A percentile compares a stretch with the other conserved stretches of the same genome.
Evolutionary conservation across 2,113 vertebrate genomes (phyloP).

Genomic region (Ursus arctos): DNA sequence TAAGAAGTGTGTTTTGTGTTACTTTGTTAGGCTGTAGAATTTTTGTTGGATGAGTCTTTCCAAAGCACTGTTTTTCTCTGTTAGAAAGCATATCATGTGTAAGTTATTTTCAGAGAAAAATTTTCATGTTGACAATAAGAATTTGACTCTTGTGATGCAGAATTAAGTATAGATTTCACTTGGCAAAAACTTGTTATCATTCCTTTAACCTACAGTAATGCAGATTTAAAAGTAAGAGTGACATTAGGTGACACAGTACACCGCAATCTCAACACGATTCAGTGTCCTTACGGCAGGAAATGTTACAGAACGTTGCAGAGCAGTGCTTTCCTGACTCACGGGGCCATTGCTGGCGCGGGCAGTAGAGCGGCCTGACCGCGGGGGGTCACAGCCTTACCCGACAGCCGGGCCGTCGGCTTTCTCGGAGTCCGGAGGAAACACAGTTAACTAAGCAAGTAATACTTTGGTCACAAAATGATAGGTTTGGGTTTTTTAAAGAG

Average conservation of each 20-base stretch:
- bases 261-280: not conserved
- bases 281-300: not conserved
- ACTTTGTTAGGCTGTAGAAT: not conserved
- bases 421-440: not conserved
- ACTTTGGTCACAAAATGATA: constrained; percentile 9
- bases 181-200: constrained; percentile 1
- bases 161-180: constrained; percentile 32
- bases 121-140: constrained; percentile 42
- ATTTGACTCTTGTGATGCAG: constrained; percentile 15
- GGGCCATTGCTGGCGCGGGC: not conserved
- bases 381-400: not conserved
- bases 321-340: not conserved
- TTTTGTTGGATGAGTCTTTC: constrained; percentile 48
- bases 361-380: not conserved
- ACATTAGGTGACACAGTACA: not conserved
- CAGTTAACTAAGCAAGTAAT: not conserved
- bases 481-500: constrained; percentile 42
- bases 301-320: not conserved
- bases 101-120: constrained; percentile 48
- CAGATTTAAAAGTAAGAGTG: not conserved
- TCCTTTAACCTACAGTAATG: constrained; percentile 7
- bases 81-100: not conserved
- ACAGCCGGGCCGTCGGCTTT: not conserved
- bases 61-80: constrained; percentile 33
- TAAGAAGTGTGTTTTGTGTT: constrained; percentile 14